Base-by-base conservation (phyloP, 2,797 vertebrate genomes). In the Tragelaphus oryx region DNA sequence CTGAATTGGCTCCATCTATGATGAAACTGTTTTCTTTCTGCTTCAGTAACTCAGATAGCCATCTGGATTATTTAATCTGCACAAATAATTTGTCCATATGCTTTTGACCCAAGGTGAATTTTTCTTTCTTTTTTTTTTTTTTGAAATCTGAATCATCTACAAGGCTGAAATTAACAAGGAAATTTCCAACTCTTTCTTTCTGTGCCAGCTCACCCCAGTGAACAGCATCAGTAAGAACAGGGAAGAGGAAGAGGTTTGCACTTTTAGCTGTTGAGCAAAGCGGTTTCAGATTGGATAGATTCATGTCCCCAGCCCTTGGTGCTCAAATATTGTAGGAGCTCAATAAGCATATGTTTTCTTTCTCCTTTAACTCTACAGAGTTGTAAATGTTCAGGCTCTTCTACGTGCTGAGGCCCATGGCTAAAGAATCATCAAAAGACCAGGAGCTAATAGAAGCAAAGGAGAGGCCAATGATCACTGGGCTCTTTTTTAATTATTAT, bases 31-130 rank as follows among this genome's bases (percentile, higher is more conserved):
- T 37, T 54, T 76, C n/a, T 87, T 88, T 46, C 75, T 81, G 44
- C 55, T 71, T 3, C n/a, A 94, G 65, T 83, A 91, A 74, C n/a
- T 93, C 75, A 87, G 0, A 4, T 44, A 91, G 59, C 54, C 60
- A 74, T 80, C 50, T 76, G 79, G 46, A 68, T 95, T 87, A 90
- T 74, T 96, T 81, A 87, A 90, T 87, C 78, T 86, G 41, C 37
- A 62, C 16, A 74, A 68, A 89, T 9, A 60, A 24, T 55, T 92
- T 76, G 62, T 74, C 57, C 50, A 54, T 50, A 74, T 65, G 78
- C 28, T 68, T 92, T 85, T 8, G 59, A 88, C 10, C 84, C 65
- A 76, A 76, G 5, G 26, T 79, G 37, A n/a, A 18, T 22, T 65
- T 46, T 44, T 44, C 37, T 37, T 4, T 41, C 5, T 41, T 5